Evolutionary conservation across 1,140 invertebrate genomes (phyloP).

Genomic region (Drosophila repletoides): DNA sequence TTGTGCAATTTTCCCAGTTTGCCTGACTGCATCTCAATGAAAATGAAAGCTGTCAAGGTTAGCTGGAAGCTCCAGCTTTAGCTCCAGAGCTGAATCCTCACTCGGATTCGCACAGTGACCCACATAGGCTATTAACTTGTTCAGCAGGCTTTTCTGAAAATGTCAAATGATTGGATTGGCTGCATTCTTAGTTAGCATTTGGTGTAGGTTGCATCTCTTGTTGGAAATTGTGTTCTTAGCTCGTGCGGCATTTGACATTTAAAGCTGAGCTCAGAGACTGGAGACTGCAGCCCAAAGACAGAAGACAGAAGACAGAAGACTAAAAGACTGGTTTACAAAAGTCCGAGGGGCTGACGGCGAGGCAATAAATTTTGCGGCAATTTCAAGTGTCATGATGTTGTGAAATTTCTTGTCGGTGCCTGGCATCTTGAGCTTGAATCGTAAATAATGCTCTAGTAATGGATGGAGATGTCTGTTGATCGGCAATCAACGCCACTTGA

Average conservation of each 20-base stretch:
- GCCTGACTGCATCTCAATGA: conserved; percentile 36
- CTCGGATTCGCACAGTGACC: conserved; percentile 52
- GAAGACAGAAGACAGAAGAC: conserved; percentile 9
- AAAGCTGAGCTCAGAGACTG: conserved; percentile 12
- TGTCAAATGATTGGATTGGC: conserved; percentile 58
- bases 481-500: conserved; percentile 52
- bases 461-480: conserved; percentile 42
- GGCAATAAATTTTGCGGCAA: conserved; percentile 71
- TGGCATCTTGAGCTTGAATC: conserved; percentile 76
- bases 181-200: conserved; percentile 63
- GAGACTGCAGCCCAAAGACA: not conserved
- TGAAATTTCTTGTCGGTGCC: conserved; percentile 68
- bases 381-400: conserved; percentile 56
- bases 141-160: conserved; percentile 43
- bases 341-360: conserved; percentile 14
- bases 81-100: conserved; percentile 8
- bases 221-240: conserved; percentile 53
- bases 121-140: conserved; percentile 16
- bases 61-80: too few species aligned
- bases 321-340: conserved; percentile 46
- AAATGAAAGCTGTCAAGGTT: conserved; percentile 69
- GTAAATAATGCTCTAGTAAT: conserved; percentile 72
- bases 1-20: conserved; percentile 53
- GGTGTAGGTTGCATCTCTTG: conserved; percentile 35
- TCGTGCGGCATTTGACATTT: conserved; percentile 72